phyloP scores from a whole-genome alignment of 2,888 invertebrate species.

The Athalia circularis region DNA sequence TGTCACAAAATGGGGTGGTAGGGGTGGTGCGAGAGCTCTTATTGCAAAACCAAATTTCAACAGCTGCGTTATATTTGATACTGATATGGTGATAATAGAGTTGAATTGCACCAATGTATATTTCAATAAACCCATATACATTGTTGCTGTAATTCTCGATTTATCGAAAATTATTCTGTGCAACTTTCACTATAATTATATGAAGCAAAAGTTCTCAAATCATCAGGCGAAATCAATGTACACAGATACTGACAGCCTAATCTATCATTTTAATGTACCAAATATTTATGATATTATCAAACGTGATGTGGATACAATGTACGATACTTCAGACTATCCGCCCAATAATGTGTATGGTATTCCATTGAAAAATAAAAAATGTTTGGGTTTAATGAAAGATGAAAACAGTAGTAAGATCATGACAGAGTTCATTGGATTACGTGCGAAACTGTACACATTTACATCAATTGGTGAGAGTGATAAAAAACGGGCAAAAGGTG shows the following conservation, averaged over 20 bases:
- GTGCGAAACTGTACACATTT: conserved; percentile 20
- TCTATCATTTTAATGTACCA: neutral
- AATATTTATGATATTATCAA: conserved; percentile 10
- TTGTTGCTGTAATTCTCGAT: conserved; percentile 29
- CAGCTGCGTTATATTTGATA: conserved; percentile 57
- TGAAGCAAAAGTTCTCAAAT: neutral
- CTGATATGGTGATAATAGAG: conserved; percentile 53
- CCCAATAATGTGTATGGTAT: neutral
- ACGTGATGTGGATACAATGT: neutral
- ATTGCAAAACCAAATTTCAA: conserved; percentile 64
- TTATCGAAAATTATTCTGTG: neutral
- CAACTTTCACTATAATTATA: neutral
- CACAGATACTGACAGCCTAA: conserved; percentile 1
- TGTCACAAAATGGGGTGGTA: conserved; percentile 55
- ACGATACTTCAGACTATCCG: conserved; percentile 13
- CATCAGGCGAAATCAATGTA: neutral
- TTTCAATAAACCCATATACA: conserved; percentile 52
- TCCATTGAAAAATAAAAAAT: neutral
- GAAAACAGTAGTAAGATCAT: neutral
- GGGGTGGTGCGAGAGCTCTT: conserved; percentile 60
- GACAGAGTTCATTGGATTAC: conserved; percentile 18
- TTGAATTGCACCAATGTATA: conserved; percentile 38
- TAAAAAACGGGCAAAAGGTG: conserved; percentile 3
- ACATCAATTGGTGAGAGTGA: neutral
- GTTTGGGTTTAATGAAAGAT: conserved; percentile 2